phyloP scores from a whole-genome alignment of 64 coral and sea anemone genomes.

The Actinia equina region DNA sequence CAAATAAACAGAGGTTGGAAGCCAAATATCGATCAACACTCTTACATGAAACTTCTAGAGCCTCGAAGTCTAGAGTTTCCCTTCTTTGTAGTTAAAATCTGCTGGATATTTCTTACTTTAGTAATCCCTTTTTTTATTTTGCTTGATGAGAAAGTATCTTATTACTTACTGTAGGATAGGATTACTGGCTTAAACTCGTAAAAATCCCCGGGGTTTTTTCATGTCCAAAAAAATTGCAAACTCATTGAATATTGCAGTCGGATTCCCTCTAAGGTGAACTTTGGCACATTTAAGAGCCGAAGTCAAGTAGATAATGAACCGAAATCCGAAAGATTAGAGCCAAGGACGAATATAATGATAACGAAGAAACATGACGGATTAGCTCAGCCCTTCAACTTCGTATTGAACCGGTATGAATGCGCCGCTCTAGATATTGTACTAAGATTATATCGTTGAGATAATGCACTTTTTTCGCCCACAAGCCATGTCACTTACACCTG shows the following conservation, averaged over 20 bases:
- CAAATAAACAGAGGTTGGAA: background rate
- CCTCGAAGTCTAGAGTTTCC: background rate
- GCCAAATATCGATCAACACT: background rate
- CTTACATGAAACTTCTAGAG: background rate
- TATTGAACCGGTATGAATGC: background rate
- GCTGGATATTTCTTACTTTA: background rate
- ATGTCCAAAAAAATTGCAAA: background rate
- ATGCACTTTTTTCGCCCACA: no score
- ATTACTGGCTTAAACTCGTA: background rate
- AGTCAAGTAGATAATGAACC: background rate
- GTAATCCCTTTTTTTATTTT: background rate
- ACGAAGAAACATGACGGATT: background rate
- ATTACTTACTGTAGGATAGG: background rate
- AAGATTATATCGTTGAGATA: no score
- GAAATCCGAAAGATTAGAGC: background rate
- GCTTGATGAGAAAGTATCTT: background rate
- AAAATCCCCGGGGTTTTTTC: background rate
- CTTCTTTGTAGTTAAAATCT: background rate
- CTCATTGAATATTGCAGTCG: background rate
- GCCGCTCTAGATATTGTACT: background rate
- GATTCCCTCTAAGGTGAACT: background rate
- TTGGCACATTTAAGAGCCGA: background rate
- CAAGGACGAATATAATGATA: background rate
- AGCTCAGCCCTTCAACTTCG: background rate
- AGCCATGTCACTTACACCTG: no score